Evolutionary conservation across 2,797 vertebrate genomes (phyloP), one percentile per base, ranked within the genome.

Genomic region (Cyclura pinguis): DNA sequence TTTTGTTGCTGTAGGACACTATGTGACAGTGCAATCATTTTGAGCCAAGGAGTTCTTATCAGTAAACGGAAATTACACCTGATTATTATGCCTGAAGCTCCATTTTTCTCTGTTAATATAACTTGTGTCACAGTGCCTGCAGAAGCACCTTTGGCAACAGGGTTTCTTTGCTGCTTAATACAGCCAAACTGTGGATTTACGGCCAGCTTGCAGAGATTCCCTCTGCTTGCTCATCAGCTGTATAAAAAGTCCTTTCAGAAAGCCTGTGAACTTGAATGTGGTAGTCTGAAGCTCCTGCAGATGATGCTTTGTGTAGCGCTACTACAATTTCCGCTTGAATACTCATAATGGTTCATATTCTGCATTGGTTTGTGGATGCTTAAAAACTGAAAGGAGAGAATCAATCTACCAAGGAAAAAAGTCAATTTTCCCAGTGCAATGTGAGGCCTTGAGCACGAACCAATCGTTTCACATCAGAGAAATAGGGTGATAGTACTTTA

Each of bases 291-390:
- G n/a, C 84, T 89, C 52, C 29, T 29, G 89, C 90, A 85, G 35
- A 14, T 73, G 64, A 18, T 1, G 0, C 22, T 94, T 78, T 80
- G 55, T 62, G 85, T 0, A 4, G 5, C 0, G 0, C 0, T 57
- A 85, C 24, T 55, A 62, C 55, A 90, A 86, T 93, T 95, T 94
- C 77, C 87, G 88, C 92, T 85, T 89, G 29, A 95, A 95, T 86
- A 86, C 83, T 90, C 87, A 72, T 3, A 9, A 76, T 88, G 90
- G 67, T 87, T 90, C 81, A 86, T 90, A 86, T 92, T 95, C 80
- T 91, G 32, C 89, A 88, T 90, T 89, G 90, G 94, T 92, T 93
- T 88, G 85, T 94, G 85, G 92, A 90, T 81, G 59, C 85, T 93
- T 74, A 85, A 93, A 80, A 91, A 85, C 1, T 29, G 27, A 89